Base-by-base conservation (phyloP, 2,113 vertebrate species). In the Pionites leucogaster region DNA sequence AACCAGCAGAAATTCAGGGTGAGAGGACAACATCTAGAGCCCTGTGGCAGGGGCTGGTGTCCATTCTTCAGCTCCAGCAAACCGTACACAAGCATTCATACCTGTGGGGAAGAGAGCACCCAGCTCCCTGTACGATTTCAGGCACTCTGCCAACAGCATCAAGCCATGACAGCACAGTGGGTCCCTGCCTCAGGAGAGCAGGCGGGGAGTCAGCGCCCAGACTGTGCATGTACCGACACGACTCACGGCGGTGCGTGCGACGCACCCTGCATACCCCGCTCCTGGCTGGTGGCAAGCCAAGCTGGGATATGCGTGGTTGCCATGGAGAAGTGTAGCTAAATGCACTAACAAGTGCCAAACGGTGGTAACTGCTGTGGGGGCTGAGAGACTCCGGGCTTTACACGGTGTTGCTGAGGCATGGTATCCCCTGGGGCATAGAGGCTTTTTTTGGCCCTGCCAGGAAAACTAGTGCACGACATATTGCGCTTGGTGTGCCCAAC, bases 311-410 rank as follows among this genome's bases (percentile, higher is more conserved):
- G 42, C 13, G 35, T 14, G 88, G 95, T 97, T 95, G 91, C 95
- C 46, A 92, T 92, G 92, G 95, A 91, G 83, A 95, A 82, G 33
- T 70, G 68, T 83, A 92, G 90, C 85, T 74, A 93, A 92, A 93
- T 33, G 86, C 76, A 78, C 91, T 93, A 95, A 93, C 49, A 77
- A 80, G 86, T 29, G 76, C 72, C 67, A 39, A 82, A 62, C 24
- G 0, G 52, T 4, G 8, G 3, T 60, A 77, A 68, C 75, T 37
- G 78, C 78, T 53, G 10, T 10, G 28, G 28, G 33, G 57, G 64
- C 50, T 57, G 75, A 80, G 41, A 90, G 57, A 65, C 76, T 57
- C 7, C 0, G 16, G 28, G 59, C 35, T 92, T 35, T 28, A 29
- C 49, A 39, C 67, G 3, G 0, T 41, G 65, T 15, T 91, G 59